Base-by-base conservation (phyloP, 2,888 invertebrate species). In the Drosophila nigritarsus region DNA sequence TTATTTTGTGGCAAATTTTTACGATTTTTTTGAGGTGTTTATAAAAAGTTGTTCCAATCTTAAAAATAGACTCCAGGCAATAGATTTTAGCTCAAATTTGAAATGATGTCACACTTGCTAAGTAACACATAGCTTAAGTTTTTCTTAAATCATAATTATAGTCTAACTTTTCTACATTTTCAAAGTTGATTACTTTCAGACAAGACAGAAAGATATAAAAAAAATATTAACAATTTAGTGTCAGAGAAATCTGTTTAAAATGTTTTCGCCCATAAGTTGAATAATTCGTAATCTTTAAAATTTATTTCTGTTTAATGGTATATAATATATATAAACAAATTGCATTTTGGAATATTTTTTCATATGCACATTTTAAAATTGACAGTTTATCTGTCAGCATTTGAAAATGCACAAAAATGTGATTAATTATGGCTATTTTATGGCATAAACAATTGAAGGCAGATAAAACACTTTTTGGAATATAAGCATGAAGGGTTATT, bases 11-110 rank as follows among this genome's bases (percentile, higher is more conserved):
- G 69, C 69, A 60, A 79, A 65, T 36, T 69, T 81, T 82, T 67
- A 82, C 50, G 80, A 64, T 42, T 76, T 72, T 64, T 36, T 67
- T 71, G 79, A 54, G 82, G 74, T 82, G 75, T 76, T 84, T 74
- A 87, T 81, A 67, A 68, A 68, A 71, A 78, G 58, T 59, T 66
- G 30, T 59, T 51, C n/a, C 20, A 64, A 48, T 45, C 65, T 73
- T 55, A 70, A 61, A 65, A 72, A 82, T 70, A 83, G 68, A 50
- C 59, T 49, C 24, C 38, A 59, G 73, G 60, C 80, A 75, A 75
- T 70, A 62, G 70, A 58, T 54, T 48, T 63, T 36, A 66, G 56
- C 32, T 69, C 65, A 69, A 56, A 29, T 24, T 48, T 42, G 7
- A 6, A 64, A 29, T 50, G n/a, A 7, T 49, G 54, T 64, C 29